These are phyloP conservation scores for Anoplolepis gracilipes DNA, from an alignment of 1,140 invertebrate species.

Conservation along the genomic window DNA sequence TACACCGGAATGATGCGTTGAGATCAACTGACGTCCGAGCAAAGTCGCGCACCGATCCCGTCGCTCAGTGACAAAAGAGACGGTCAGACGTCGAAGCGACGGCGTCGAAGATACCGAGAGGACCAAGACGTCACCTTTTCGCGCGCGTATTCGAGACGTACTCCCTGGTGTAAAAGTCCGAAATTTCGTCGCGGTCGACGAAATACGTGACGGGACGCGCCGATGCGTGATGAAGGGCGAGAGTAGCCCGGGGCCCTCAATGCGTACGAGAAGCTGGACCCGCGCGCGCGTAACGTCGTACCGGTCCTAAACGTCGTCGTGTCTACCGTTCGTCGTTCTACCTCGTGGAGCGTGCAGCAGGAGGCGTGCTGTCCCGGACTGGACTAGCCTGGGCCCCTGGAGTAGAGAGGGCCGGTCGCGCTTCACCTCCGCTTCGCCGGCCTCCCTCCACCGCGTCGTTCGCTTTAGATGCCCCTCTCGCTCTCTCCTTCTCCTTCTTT, in stretches of 20 bases:
- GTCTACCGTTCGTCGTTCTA: conserved; percentile 76
- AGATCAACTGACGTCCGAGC: neutral
- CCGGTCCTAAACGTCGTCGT: conserved; percentile 65
- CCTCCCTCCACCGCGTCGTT: conserved; percentile 72
- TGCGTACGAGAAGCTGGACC: conserved; percentile 52
- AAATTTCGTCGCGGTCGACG: conserved; percentile 48
- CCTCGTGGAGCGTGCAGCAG: conserved; percentile 85
- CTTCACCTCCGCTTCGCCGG: conserved; percentile 83
- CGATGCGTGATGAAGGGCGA: conserved; percentile 53
- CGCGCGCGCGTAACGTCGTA: conserved; percentile 68
- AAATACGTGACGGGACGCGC: conserved; percentile 6
- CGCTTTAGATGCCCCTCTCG: conserved; percentile 69
- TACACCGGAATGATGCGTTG: neutral
- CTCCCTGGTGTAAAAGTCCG: neutral
- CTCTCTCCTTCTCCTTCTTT: conserved; percentile 67
- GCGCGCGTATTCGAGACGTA: neutral
- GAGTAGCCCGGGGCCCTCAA: conserved; percentile 47
- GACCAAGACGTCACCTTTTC: neutral
- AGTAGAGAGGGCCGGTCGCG: conserved; percentile 85
- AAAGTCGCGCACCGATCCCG: conserved; percentile 26
- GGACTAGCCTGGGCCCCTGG: conserved; percentile 83
- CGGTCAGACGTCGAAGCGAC: neutral
- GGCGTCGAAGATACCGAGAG: neutral
- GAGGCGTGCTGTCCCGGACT: conserved; percentile 86
- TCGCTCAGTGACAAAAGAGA: conserved; percentile 3